phyloP scores from a whole-genome alignment of 2,113 vertebrate genomes.

The Calidris pugnax region DNA sequence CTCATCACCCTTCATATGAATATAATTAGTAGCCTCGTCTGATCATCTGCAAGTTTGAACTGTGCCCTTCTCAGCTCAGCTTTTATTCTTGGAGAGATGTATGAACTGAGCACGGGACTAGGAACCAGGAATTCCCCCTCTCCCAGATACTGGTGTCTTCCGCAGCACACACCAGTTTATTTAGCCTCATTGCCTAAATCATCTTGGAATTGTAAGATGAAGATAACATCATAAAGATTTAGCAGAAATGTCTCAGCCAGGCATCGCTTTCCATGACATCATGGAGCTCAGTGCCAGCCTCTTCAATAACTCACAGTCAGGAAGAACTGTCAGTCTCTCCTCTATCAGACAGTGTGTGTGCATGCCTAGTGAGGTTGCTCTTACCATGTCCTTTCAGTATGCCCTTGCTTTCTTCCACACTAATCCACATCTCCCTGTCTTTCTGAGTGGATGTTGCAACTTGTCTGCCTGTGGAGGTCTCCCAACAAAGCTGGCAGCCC shows the following conservation, averaged over 20 bases:
- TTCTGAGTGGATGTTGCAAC: constrained; percentile 34
- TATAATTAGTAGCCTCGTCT: constrained; percentile 51
- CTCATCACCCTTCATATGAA: constrained; percentile 19
- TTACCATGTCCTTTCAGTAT: background rate
- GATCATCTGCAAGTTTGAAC: constrained; percentile 50
- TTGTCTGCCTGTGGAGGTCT: background rate
- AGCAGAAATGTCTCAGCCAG: background rate
- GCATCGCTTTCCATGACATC: background rate
- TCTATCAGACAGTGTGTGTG: background rate
- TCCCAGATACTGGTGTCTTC: background rate
- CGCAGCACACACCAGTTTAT: background rate
- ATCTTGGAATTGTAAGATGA: background rate
- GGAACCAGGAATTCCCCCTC: constrained; percentile 17
- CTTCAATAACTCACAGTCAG: background rate
- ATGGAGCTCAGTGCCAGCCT: background rate
- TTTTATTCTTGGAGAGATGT: constrained; percentile 25
- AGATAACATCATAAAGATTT: background rate
- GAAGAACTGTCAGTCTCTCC: background rate
- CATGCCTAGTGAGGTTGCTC: background rate
- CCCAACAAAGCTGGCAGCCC: background rate
- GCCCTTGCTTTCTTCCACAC: background rate
- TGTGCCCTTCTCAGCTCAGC: constrained; percentile 40
- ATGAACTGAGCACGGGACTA: background rate
- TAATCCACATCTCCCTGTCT: constrained; percentile 28
- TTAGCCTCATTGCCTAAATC: background rate